A percentile compares a stretch with the other conserved stretches of the same genome.
phyloP scores from a whole-genome alignment of 1,140 invertebrate species.

The Eubasilissa regina region DNA sequence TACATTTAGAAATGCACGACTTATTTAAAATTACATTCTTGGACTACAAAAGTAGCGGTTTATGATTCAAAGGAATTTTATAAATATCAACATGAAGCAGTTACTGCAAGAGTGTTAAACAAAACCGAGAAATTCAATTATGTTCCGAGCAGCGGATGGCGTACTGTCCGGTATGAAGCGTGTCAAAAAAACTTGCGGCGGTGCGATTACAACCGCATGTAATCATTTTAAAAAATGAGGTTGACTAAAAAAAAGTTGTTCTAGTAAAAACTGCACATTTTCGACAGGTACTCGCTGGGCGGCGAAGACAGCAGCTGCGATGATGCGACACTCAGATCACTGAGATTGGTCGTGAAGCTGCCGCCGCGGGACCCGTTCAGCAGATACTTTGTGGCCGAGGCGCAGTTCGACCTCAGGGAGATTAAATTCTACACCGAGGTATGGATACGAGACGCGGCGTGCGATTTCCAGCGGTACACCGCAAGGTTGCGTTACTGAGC shows the following conservation, averaged over 20 bases:
- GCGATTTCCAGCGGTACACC: constrained; percentile 5
- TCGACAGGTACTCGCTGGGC: constrained; percentile 63
- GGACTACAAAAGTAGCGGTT: too few species aligned
- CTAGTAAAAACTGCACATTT: not conserved
- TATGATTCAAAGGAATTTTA: too few species aligned
- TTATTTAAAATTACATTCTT: not conserved
- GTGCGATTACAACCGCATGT: too few species aligned
- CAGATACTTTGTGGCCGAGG: constrained; percentile 83
- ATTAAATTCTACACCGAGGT: constrained; percentile 88
- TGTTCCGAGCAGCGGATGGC: too few species aligned
- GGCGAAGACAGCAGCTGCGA: constrained; percentile 7
- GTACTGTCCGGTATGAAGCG: too few species aligned
- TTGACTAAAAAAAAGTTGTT: too few species aligned
- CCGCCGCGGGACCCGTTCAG: constrained; percentile 83
- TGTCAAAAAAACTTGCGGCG: too few species aligned
- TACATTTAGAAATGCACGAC: not conserved
- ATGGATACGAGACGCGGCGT: constrained; percentile 62
- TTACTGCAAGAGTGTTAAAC: too few species aligned
- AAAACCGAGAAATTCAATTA: too few species aligned
- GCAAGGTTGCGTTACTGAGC: not conserved
- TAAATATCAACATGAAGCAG: too few species aligned
- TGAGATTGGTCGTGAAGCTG: constrained; percentile 80
- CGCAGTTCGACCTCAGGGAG: constrained; percentile 86
- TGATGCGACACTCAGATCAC: constrained; percentile 3
- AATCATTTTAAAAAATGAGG: too few species aligned